phyloP scores from a whole-genome alignment of 2,888 invertebrate genomes.

The Leptopilina drosophilae region DNA sequence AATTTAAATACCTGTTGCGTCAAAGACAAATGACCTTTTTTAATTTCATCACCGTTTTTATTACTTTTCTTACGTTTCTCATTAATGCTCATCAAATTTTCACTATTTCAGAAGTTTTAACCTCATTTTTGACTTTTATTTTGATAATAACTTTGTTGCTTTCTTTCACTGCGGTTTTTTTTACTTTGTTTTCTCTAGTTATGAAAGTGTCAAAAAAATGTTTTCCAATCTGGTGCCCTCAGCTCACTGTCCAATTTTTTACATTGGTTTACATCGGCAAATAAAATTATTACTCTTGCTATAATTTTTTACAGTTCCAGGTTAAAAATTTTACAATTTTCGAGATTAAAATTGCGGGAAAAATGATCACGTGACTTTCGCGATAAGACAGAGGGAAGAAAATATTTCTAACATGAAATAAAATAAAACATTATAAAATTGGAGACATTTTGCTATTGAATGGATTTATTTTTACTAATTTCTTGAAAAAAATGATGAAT shows the following conservation, averaged over 20 bases:
- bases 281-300: not conserved
- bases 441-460: not conserved
- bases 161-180: too few species aligned
- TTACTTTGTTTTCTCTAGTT: too few species aligned
- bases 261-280: not conserved
- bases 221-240: not conserved
- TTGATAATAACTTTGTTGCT: too few species aligned
- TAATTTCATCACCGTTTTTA: too few species aligned
- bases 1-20: slow-evolving; percentile 4
- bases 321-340: not conserved
- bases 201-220: too few species aligned
- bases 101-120: too few species aligned
- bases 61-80: too few species aligned
- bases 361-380: not conserved
- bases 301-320: not conserved
- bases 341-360: not conserved
- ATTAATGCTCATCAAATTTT: too few species aligned
- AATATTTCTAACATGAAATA: too few species aligned
- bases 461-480: not conserved
- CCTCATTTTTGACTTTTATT: too few species aligned
- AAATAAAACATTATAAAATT: too few species aligned
- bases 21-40: not conserved
- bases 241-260: too few species aligned
- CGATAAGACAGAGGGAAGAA: not conserved
- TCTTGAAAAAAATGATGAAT: not conserved